These are phyloP conservation scores for Tetragnatha montana DNA, from an alignment of 2,888 invertebrate species.

Conservation along the genomic window DNA sequence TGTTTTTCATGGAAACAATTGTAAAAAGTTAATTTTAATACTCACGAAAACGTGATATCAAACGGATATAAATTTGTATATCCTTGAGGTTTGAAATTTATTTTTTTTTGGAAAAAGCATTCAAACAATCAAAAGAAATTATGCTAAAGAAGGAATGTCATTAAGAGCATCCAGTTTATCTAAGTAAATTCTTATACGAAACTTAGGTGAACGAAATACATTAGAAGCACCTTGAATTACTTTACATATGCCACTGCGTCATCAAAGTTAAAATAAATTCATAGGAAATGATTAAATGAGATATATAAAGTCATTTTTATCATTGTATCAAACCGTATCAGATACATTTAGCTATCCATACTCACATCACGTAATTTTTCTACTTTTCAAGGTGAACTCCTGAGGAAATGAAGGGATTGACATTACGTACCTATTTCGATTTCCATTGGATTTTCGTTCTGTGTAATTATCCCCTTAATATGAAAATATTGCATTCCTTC, in stretches of 20 bases:
- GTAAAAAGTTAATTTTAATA: too few relatives aligned
- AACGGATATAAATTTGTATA: too few relatives aligned
- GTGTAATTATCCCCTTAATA: background rate
- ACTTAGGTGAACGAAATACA: too few relatives aligned
- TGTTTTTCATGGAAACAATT: too few relatives aligned
- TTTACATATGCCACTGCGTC: too few relatives aligned
- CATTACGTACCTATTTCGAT: background rate
- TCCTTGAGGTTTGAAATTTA: background rate
- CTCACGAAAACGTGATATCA: too few relatives aligned
- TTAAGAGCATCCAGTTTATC: too few relatives aligned
- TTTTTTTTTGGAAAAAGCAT: background rate
- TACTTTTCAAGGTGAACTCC: background rate
- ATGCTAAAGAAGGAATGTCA: too few relatives aligned
- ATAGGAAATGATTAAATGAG: too few relatives aligned
- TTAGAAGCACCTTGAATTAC: too few relatives aligned
- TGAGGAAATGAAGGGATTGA: background rate
- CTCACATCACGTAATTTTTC: background rate
- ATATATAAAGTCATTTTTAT: background rate
- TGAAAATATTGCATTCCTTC: background rate
- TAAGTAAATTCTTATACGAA: too few relatives aligned
- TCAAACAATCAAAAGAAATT: background rate
- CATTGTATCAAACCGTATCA: background rate
- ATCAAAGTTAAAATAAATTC: too few relatives aligned
- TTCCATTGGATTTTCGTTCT: background rate
- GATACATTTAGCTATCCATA: background rate